These are phyloP conservation scores for Pampusana beccarii DNA, from an alignment of 2,113 vertebrate species.

Conservation along the genomic window DNA sequence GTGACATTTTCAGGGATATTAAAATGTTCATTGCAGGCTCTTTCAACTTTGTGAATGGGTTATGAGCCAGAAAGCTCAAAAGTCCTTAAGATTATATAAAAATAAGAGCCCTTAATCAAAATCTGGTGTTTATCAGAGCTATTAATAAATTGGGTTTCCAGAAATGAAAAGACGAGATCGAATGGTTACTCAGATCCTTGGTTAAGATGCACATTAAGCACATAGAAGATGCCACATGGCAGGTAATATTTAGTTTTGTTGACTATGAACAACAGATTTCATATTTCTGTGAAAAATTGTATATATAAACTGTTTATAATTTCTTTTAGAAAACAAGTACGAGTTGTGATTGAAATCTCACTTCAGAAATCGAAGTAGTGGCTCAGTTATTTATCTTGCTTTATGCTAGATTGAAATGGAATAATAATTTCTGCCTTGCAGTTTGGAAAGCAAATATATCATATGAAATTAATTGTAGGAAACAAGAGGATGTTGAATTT, in stretches of 20 bases:
- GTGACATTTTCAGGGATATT: not conserved
- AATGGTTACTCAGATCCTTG: not conserved
- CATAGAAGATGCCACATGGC: not conserved
- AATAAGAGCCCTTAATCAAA: not conserved
- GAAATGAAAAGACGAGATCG: not conserved
- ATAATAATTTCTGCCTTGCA: not conserved
- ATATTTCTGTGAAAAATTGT: not conserved
- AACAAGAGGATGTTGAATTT: not conserved
- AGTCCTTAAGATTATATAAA: not conserved
- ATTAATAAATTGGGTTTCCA: not conserved
- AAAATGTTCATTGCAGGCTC: not conserved
- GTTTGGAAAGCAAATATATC: not conserved
- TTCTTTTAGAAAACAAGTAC: not conserved
- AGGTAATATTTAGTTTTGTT: not conserved
- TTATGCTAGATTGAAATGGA: not conserved
- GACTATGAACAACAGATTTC: not conserved
- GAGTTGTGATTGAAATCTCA: not conserved
- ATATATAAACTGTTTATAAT: not conserved
- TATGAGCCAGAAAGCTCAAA: not conserved
- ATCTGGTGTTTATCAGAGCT: not conserved
- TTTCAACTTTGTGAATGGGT: slow-evolving; percentile 12
- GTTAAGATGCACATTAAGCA: not conserved
- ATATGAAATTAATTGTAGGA: not conserved
- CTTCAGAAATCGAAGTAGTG: not conserved
- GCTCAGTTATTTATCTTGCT: not conserved